phyloP scores from a whole-genome alignment of 2,113 vertebrate species.

The Spea multiplicata region DNA sequence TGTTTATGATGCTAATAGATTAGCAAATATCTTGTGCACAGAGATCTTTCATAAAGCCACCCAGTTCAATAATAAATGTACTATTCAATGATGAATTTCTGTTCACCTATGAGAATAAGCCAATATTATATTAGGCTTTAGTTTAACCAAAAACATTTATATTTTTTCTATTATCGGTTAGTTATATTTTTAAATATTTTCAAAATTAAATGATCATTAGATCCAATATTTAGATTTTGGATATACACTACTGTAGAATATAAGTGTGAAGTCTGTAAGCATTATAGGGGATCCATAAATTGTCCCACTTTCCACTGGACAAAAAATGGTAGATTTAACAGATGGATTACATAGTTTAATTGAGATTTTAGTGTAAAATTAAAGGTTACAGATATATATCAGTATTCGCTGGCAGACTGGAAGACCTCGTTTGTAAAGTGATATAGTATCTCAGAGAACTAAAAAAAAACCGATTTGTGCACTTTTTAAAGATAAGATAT shows the following conservation, averaged over 20 bases:
- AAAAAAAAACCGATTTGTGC: neutral
- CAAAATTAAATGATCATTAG: neutral
- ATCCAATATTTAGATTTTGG: neutral
- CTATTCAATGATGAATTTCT: no score
- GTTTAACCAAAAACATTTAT: no score
- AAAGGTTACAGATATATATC: constrained; percentile 3
- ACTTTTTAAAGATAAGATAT: no score
- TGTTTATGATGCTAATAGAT: no score
- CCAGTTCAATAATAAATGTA: no score
- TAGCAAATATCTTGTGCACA: no score
- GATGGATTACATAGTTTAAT: neutral
- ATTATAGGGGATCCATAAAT: neutral
- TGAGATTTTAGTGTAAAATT: neutral
- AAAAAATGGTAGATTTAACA: neutral
- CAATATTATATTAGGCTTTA: no score
- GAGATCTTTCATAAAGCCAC: no score
- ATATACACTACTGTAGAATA: neutral
- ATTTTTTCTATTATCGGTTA: no score
- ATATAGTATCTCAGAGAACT: neutral
- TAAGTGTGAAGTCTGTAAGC: neutral
- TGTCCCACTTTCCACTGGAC: neutral
- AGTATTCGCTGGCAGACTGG: neutral
- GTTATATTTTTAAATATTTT: neutral
- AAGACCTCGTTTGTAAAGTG: neutral
- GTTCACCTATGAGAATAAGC: no score